Evolutionary conservation across 2,888 invertebrate species (phyloP).

Genomic region (Pycnomerus fuliginosus): DNA sequence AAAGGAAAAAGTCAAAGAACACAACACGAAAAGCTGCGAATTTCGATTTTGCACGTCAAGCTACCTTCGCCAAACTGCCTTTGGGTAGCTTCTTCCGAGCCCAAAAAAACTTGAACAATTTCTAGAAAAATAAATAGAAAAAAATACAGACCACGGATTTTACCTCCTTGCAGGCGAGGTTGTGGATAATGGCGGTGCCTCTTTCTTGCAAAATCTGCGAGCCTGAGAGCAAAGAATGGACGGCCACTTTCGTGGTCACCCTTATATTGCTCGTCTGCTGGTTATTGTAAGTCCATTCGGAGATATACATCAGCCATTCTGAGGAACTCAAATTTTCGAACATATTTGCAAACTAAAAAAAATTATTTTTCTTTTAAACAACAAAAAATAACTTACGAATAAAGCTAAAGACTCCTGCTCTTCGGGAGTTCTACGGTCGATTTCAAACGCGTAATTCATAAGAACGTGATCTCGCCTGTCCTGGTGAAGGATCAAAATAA

Average conservation of each 20-base stretch:
- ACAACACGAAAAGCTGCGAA: too few relatives aligned
- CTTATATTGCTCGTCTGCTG: conserved; percentile 83
- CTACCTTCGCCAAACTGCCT: conserved; percentile 66
- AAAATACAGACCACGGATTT: conserved; percentile 92
- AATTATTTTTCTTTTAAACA: conserved; percentile 6
- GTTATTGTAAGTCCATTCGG: conserved; percentile 81
- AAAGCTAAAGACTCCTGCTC: conserved; percentile 80
- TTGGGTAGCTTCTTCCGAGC: conserved; percentile 63
- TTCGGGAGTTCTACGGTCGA: conserved; percentile 70
- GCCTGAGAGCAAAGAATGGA: conserved; percentile 78
- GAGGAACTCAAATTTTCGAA: conserved; percentile 87
- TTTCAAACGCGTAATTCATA: conserved; percentile 81
- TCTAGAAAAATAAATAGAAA: conserved; percentile 58
- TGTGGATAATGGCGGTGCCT: conserved; percentile 85
- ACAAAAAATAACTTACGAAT: conserved; percentile 62
- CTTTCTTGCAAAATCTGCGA: conserved; percentile 71
- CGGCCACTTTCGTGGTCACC: conserved; percentile 87
- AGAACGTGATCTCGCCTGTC: conserved; percentile 85
- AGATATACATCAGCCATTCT: conserved; percentile 92
- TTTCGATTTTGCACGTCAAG: too few relatives aligned
- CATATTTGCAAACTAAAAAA: conserved; percentile 77
- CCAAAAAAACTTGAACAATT: conserved; percentile 65
- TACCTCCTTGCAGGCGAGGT: conserved; percentile 93
- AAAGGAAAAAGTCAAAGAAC: too few relatives aligned
- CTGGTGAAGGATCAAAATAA: conserved; percentile 85